Conservation (phyloP, 1,140 invertebrate species). For the Panagrolaimus sp. region DNA sequence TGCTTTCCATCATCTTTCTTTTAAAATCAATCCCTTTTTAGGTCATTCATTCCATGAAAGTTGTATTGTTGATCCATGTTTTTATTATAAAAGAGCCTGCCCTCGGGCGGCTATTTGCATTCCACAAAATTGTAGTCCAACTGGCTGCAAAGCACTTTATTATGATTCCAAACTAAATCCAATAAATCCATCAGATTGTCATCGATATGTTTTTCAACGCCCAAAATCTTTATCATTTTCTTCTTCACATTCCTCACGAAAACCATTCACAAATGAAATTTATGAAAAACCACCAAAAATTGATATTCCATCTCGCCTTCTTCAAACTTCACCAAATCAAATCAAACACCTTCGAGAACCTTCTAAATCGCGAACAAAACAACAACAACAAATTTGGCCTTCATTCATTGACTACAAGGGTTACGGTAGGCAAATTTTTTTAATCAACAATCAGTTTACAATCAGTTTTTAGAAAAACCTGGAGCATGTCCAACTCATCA, state of each 20-base stretch:
- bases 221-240: neutral
- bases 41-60: neutral
- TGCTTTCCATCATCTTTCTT: too few relatives aligned
- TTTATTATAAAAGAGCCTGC: neutral
- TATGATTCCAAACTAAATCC: neutral
- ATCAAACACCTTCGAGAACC: neutral
- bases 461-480: neutral
- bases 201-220: neutral
- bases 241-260: neutral
- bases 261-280: neutral
- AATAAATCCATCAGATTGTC: neutral
- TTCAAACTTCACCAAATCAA: neutral
- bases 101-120: neutral
- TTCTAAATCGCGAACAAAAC: neutral
- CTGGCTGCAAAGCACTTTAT: constrained; percentile 7
- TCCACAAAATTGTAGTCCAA: neutral
- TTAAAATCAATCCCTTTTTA: neutral
- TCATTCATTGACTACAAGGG: neutral
- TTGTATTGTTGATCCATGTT: constrained; percentile 2
- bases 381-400: neutral
- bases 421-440: neutral
- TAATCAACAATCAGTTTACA: neutral
- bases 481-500: neutral
- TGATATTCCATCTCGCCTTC: neutral
- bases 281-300: neutral